These are phyloP conservation scores for Globodera ellingtonae DNA, from an alignment of 1,140 invertebrate genomes.

Conservation along the genomic window DNA sequence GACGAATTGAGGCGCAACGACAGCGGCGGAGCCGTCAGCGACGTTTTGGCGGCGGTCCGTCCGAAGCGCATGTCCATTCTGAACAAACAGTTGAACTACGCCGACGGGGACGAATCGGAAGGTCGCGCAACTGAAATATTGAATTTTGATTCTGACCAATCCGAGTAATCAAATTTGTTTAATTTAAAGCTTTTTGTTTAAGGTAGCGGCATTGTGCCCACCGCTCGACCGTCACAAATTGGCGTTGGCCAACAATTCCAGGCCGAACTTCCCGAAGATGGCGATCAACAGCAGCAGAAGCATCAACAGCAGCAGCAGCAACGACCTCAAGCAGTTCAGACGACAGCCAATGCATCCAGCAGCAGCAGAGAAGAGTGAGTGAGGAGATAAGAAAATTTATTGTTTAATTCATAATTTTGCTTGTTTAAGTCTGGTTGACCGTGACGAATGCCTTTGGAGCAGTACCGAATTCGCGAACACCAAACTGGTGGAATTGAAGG, in stretches of 20 bases:
- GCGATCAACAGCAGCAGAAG: neutral
- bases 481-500: neutral
- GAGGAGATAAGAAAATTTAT: no score
- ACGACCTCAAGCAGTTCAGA: neutral
- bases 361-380: neutral
- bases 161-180: neutral
- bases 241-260: neutral
- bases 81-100: neutral
- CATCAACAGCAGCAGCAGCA: neutral
- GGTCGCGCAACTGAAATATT: no score
- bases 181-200: neutral
- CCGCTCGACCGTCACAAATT: neutral
- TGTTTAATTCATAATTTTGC: neutral
- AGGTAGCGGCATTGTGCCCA: neutral
- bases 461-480: neutral
- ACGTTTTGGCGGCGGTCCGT: neutral
- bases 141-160: neutral
- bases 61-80: neutral
- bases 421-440: neutral
- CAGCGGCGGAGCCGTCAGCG: neutral
- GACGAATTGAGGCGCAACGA: neutral
- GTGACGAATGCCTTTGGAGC: slow-evolving; percentile 5
- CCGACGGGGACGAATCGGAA: neutral
- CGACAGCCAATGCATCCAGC: neutral
- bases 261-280: neutral